Percentiles rank a stretch among this genome's conserved stretches.
These are phyloP conservation scores for Cepphus grylle DNA, from an alignment of 2,113 vertebrate species.

Conservation along the genomic window DNA sequence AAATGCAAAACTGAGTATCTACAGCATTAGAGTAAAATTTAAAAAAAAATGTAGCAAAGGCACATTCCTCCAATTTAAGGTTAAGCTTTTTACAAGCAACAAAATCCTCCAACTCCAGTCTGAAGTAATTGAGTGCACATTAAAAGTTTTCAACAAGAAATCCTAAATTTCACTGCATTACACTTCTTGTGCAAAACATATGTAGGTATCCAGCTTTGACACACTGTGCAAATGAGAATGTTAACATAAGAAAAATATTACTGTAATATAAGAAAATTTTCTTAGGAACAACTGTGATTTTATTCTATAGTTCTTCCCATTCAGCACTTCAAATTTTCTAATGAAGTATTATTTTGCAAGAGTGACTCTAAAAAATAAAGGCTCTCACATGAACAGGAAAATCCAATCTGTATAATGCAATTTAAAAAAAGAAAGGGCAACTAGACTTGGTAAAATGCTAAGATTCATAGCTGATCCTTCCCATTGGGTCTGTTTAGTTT, in stretches of 20 bases:
- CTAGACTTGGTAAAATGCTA: not conserved
- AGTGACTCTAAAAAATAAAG: not conserved
- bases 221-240: not conserved
- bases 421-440: not conserved
- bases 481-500: not conserved
- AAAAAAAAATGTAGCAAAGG: not conserved
- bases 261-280: not conserved
- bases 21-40: not conserved
- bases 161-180: not conserved
- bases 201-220: not conserved
- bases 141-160: not conserved
- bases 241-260: not conserved
- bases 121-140: not conserved
- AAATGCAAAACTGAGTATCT: not conserved
- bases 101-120: not conserved
- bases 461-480: not conserved
- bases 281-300: not conserved
- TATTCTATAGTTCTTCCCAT: not conserved
- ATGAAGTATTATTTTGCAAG: not conserved
- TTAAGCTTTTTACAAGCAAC: not conserved
- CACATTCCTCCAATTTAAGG: not conserved
- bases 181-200: not conserved
- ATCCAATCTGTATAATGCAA: rapidly evolving
- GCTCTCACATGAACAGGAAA: not conserved
- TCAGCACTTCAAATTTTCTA: not conserved